Evolutionary conservation across 2,888 invertebrate genomes (phyloP).

Genomic region (Tetropium fuscum): DNA sequence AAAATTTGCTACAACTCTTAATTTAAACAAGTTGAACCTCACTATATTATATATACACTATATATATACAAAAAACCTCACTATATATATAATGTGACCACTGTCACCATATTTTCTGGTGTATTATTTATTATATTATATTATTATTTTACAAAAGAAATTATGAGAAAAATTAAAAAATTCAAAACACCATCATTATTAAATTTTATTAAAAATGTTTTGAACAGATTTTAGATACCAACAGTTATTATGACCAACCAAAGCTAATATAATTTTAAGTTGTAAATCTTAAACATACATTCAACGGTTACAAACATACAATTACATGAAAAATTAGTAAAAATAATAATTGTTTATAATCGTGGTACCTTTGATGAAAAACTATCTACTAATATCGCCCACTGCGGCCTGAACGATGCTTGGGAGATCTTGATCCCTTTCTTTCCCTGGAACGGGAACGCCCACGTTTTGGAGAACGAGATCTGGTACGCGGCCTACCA

Average conservation of each 20-base stretch:
- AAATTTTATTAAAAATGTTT: too few species aligned
- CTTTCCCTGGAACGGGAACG: constrained; percentile 72
- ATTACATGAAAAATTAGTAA: not conserved
- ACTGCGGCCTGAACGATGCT: constrained; percentile 61
- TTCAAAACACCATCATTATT: too few species aligned
- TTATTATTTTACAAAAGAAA: not conserved
- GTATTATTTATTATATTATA: not conserved
- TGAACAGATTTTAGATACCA: not conserved
- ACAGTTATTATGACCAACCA: not conserved
- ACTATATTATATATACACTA: too few species aligned
- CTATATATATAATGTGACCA: constrained; percentile 1
- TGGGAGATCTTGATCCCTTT: constrained; percentile 64
- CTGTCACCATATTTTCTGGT: not conserved
- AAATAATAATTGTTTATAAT: not conserved
- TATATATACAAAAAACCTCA: too few species aligned
- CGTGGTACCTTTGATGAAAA: not conserved
- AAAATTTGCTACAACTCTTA: too few species aligned
- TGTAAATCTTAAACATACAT: not conserved
- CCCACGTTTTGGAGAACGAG: constrained; percentile 47
- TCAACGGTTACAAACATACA: not conserved
- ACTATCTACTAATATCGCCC: constrained; percentile 36
- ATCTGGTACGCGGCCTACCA: constrained; percentile 43
- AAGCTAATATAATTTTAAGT: not conserved
- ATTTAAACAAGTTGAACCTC: too few species aligned
- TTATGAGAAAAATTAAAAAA: too few species aligned